Percentiles rank a stretch among this genome's conserved stretches.
Conservation (phyloP, 2,888 invertebrate species). For the Geotrupes spiniger region DNA sequence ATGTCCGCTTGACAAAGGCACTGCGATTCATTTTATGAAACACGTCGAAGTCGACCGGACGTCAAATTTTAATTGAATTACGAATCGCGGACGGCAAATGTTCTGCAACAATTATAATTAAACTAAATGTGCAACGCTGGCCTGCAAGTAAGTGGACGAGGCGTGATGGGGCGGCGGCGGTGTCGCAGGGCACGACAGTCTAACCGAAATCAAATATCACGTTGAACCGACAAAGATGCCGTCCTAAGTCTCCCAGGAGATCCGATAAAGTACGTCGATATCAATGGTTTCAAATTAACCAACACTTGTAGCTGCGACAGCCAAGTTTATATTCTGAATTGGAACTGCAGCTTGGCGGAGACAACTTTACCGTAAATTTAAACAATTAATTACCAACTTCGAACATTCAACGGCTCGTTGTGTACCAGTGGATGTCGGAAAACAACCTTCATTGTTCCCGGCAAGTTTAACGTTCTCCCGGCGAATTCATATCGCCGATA, state of each 20-base stretch:
- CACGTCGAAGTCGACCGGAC: not conserved
- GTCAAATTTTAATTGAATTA: slow-evolving; percentile 17
- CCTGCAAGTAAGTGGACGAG: not conserved
- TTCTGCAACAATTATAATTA: slow-evolving; percentile 17
- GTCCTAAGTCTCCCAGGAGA: slow-evolving; percentile 8
- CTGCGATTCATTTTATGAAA: not conserved
- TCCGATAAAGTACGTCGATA: slow-evolving; percentile 27
- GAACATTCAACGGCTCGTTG: slow-evolving; percentile 32
- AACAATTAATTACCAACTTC: slow-evolving; percentile 43
- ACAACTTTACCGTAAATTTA: slow-evolving; percentile 41
- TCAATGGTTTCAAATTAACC: slow-evolving; percentile 39
- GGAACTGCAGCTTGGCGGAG: slow-evolving; percentile 28
- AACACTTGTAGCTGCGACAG: slow-evolving; percentile 35
- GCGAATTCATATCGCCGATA: slow-evolving; percentile 36
- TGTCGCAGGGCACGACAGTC: not conserved
- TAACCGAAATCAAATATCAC: slow-evolving; percentile 8
- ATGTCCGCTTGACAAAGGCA: no score
- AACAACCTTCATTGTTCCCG: slow-evolving; percentile 36
- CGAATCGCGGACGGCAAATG: slow-evolving; percentile 15
- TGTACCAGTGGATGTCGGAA: slow-evolving; percentile 14
- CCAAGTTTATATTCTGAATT: slow-evolving; percentile 25
- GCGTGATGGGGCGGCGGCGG: not conserved
- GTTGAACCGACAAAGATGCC: slow-evolving; percentile 5
- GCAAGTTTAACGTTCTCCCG: slow-evolving; percentile 37
- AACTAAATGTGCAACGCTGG: slow-evolving; percentile 13